Percentiles rank a stretch among this genome's conserved stretches.
These are phyloP conservation scores for Nothocercus nigrocapillus DNA, from an alignment of 2,113 vertebrate genomes.

Conservation along the genomic window DNA sequence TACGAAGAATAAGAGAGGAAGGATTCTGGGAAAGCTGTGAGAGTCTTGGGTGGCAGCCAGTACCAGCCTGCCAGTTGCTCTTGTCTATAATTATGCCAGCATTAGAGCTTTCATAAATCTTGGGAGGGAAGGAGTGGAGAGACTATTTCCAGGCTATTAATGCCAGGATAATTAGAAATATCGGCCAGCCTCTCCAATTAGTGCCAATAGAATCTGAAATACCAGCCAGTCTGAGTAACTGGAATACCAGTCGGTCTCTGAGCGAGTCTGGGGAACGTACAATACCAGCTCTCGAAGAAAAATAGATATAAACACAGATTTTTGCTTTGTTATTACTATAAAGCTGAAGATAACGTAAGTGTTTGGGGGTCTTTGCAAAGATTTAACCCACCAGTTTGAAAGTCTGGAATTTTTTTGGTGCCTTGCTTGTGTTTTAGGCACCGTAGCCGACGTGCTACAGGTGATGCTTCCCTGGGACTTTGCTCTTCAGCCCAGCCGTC, in stretches of 20 bases:
- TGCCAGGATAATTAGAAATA: conserved; percentile 77
- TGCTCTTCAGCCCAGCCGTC: not conserved
- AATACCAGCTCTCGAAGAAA: conserved; percentile 1
- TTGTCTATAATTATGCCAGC: conserved; percentile 60
- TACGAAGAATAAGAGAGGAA: conserved; percentile 28
- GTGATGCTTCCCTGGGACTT: not conserved
- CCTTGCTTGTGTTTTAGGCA: not conserved
- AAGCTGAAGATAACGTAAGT: not conserved
- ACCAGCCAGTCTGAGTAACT: conserved; percentile 63
- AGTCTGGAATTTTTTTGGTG: not conserved
- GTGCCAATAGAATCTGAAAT: conserved; percentile 63
- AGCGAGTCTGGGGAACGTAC: conserved; percentile 1
- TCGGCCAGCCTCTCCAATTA: conserved; percentile 66
- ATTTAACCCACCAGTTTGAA: not conserved
- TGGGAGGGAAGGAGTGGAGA: conserved; percentile 60
- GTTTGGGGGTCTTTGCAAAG: not conserved
- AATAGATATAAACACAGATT: not conserved
- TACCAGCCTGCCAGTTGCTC: conserved; percentile 57
- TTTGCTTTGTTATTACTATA: not conserved
- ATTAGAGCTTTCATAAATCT: conserved; percentile 66
- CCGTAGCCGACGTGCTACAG: not conserved
- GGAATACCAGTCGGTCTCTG: conserved; percentile 58
- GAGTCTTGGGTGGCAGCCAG: conserved; percentile 58
- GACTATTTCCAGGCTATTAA: conserved; percentile 72
- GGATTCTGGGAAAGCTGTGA: conserved; percentile 65